phyloP scores from a whole-genome alignment of 53 echinoderm and acorn worm genomes.

The Henricia sp. region DNA sequence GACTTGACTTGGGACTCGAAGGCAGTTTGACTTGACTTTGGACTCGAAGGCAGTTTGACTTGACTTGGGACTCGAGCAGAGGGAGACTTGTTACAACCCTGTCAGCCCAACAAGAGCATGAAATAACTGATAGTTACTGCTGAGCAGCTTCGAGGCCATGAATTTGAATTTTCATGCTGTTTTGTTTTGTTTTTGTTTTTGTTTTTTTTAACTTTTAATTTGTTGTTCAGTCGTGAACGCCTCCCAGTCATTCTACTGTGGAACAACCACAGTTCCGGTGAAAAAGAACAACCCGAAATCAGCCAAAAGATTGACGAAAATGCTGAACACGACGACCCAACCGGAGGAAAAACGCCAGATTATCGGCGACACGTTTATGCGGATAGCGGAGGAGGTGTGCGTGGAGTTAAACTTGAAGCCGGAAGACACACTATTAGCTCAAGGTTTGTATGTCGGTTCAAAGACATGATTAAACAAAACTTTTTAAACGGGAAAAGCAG shows the following conservation, averaged over 20 bases:
- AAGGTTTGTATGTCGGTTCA: slow-evolving; percentile 63
- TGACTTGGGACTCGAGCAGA: no score
- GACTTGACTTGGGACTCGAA: no score
- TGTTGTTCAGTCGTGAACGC: slow-evolving; percentile 97
- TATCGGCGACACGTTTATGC: slow-evolving; percentile 95
- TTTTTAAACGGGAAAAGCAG: background rate
- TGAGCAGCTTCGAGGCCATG: no score
- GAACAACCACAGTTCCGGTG: slow-evolving; percentile 79
- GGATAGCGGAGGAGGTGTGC: slow-evolving; percentile 92
- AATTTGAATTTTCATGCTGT: no score
- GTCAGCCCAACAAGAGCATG: no score
- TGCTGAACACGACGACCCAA: slow-evolving; percentile 82
- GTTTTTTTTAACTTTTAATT: background rate
- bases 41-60: no score
- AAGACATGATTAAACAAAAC: no score
- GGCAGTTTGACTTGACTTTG: no score
- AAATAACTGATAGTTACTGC: no score
- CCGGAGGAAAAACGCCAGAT: slow-evolving; percentile 96
- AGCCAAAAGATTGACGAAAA: slow-evolving; percentile 77
- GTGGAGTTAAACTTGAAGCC: slow-evolving; percentile 91
- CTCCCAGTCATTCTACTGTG: slow-evolving; percentile 90
- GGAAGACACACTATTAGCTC: slow-evolving; percentile 91
- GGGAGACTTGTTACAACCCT: no score
- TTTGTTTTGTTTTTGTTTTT: slow-evolving; percentile 3
- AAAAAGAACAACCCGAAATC: slow-evolving; percentile 80